Percentiles rank a stretch among this genome's conserved stretches.
These are phyloP conservation scores for Papilio polyxenes DNA, from an alignment of 1,140 invertebrate species.

Conservation along the genomic window DNA sequence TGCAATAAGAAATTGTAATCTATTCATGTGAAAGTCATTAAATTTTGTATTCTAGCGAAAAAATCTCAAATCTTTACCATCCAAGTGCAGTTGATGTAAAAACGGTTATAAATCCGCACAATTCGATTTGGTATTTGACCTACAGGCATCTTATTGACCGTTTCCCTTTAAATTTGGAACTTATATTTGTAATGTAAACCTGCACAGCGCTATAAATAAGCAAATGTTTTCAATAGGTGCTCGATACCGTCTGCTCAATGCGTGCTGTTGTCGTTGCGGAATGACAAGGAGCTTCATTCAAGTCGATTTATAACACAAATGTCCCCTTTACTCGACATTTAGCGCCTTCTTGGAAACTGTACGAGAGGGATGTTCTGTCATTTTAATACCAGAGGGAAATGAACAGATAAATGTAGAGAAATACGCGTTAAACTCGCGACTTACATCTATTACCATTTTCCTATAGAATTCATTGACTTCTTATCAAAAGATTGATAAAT, in stretches of 20 bases:
- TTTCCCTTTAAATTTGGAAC: background rate
- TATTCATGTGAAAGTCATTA: too few species aligned
- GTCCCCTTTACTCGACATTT: slow-evolving; percentile 47
- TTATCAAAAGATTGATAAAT: background rate
- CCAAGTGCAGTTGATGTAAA: background rate
- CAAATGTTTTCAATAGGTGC: slow-evolving; percentile 28
- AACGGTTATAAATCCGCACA: background rate
- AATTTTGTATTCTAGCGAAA: too few species aligned
- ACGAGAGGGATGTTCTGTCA: slow-evolving; percentile 38
- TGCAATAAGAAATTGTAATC: too few species aligned
- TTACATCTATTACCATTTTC: background rate
- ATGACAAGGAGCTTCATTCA: slow-evolving; percentile 61
- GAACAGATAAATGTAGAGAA: background rate
- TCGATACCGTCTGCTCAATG: slow-evolving; percentile 28
- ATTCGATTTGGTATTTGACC: background rate
- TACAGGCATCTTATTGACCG: slow-evolving; percentile 10
- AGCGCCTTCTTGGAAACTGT: slow-evolving; percentile 53
- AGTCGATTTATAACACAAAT: slow-evolving; percentile 60
- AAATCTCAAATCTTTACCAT: background rate
- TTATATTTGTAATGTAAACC: slow-evolving; percentile 41
- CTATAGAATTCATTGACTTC: too few species aligned
- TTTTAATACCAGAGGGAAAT: slow-evolving; percentile 39
- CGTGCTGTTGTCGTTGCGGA: slow-evolving; percentile 40
- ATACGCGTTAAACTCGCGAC: background rate
- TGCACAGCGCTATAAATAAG: slow-evolving; percentile 48